These are phyloP conservation scores for Gymnocheta viridis DNA, from an alignment of 2,888 invertebrate genomes.

Conservation along the genomic window DNA sequence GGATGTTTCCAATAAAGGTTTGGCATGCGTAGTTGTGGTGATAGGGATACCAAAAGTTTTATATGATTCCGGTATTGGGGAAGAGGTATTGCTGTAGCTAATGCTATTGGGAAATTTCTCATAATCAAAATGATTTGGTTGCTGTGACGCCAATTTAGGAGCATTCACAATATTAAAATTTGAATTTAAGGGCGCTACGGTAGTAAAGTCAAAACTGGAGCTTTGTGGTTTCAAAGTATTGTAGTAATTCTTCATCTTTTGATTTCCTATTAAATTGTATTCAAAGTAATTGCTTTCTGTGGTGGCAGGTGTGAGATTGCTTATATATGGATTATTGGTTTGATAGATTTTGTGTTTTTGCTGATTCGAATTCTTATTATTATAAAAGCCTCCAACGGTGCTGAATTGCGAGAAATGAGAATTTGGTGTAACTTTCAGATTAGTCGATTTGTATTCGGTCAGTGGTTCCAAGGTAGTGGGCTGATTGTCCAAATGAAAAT, in stretches of 20 bases:
- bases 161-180: constrained; percentile 77
- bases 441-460: constrained; percentile 67
- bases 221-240: constrained; percentile 72
- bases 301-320: constrained; percentile 70
- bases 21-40: constrained; percentile 57
- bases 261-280: constrained; percentile 80
- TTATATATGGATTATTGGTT: constrained; percentile 61
- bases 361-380: constrained; percentile 75
- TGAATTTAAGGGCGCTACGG: constrained; percentile 73
- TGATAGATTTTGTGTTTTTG: constrained; percentile 33
- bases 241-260: constrained; percentile 80
- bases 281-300: constrained; percentile 81
- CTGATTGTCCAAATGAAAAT: constrained; percentile 81
- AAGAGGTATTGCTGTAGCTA: constrained; percentile 72
- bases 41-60: constrained; percentile 73
- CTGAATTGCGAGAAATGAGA: constrained; percentile 84
- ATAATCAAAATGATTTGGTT: constrained; percentile 71
- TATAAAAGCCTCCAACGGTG: constrained; percentile 84
- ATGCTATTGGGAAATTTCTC: constrained; percentile 73
- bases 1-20: constrained; percentile 40
- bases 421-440: constrained; percentile 82
- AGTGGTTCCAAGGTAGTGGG: constrained; percentile 69
- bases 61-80: constrained; percentile 74
- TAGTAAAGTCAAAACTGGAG: constrained; percentile 30
- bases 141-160: constrained; percentile 76